These are phyloP conservation scores for Rhabdornis inornatus DNA, from an alignment of 2,113 vertebrate genomes.

Conservation along the genomic window DNA sequence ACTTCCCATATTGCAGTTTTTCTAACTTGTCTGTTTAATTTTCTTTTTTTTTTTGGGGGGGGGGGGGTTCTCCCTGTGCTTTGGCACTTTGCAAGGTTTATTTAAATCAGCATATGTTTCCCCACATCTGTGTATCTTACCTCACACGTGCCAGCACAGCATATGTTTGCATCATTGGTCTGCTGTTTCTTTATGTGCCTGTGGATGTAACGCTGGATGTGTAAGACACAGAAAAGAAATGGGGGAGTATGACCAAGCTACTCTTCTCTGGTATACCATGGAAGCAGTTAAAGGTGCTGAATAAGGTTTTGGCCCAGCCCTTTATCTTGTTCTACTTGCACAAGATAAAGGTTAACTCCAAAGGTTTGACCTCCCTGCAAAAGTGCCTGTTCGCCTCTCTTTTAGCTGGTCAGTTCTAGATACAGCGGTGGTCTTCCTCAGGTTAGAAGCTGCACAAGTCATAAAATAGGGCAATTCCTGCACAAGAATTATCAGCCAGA, in stretches of 20 bases:
- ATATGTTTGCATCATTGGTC: not conserved
- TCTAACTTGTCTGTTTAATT: not conserved
- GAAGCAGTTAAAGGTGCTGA: not conserved
- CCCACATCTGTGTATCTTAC: constrained; percentile 11
- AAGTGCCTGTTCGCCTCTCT: not conserved
- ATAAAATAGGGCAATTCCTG: not conserved
- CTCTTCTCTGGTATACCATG: not conserved
- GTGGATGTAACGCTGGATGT: not conserved
- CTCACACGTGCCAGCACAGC: not conserved
- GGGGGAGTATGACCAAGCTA: not conserved
- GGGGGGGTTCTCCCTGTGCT: not conserved
- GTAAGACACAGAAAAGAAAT: not conserved
- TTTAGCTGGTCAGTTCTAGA: not conserved
- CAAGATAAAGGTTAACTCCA: not conserved
- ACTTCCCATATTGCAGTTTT: not conserved
- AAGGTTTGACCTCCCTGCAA: not conserved
- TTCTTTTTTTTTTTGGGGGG: not conserved
- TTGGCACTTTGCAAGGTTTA: constrained; percentile 10
- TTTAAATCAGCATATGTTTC: not conserved
- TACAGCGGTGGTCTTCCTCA: not conserved
- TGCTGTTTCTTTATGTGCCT: not conserved
- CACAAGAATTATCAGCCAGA: not conserved
- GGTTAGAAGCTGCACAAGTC: not conserved
- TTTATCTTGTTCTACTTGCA: not conserved
- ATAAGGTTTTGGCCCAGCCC: not conserved